Percentiles rank a stretch among this genome's conserved stretches.
phyloP scores from a whole-genome alignment of 1,140 invertebrate genomes.

The Heliconius hewitsoni region DNA sequence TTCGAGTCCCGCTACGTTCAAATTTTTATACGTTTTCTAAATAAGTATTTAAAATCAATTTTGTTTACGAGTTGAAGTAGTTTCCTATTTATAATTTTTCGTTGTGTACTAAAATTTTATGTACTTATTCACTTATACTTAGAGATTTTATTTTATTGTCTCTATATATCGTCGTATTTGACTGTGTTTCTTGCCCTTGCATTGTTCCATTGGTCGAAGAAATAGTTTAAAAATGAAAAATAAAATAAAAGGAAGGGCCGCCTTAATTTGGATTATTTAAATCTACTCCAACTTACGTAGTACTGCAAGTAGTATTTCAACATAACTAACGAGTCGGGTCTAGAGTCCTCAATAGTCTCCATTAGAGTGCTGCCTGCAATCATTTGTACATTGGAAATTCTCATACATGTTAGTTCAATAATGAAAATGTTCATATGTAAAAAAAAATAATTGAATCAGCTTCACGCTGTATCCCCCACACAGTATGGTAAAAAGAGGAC shows the following conservation, averaged over 20 bases:
- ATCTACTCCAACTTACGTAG: slow-evolving; percentile 33
- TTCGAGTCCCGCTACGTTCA: no score
- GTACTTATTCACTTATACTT: no score
- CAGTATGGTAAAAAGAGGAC: no score
- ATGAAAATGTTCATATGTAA: background rate
- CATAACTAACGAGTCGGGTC: slow-evolving; percentile 31
- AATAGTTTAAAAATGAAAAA: background rate
- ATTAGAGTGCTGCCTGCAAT: slow-evolving; percentile 30
- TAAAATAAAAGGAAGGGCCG: background rate
- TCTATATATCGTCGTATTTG: no score
- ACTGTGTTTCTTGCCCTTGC: background rate
- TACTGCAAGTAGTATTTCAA: slow-evolving; percentile 25
- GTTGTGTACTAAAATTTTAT: no score
- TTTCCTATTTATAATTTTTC: no score
- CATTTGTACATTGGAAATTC: slow-evolving; percentile 24
- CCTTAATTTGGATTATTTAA: slow-evolving; percentile 30
- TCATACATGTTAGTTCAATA: slow-evolving; percentile 10
- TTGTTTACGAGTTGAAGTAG: no score
- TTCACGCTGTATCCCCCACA: no score
- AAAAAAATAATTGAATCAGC: background rate
- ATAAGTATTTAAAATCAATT: no score
- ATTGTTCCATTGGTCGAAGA: background rate
- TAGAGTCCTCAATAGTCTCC: slow-evolving; percentile 31
- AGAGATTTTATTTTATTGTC: no score
- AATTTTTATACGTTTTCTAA: no score